Evolutionary conservation across 2,797 vertebrate genomes (phyloP), one percentile per base, ranked within the genome.

Genomic region (Gambelia wislizenii): DNA sequence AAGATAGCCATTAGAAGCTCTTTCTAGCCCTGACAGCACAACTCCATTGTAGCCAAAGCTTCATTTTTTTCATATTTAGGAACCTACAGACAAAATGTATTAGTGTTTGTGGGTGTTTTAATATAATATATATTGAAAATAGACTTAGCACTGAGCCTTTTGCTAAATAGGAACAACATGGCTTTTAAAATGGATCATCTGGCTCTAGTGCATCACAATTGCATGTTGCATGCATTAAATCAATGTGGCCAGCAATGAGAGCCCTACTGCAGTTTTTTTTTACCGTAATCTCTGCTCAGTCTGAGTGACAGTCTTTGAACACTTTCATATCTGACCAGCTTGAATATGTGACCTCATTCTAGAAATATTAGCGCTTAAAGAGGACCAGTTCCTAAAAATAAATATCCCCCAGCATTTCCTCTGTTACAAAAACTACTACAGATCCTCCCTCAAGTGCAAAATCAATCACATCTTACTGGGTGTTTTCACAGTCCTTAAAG

Each of bases 351-450:
- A 95, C 95, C 93, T 95, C 88, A 44, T 96, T 96, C 96, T 94
- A 96, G 93, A 96, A 96, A 96, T 96, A 95, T 92, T 93, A 93
- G 91, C 89, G 78, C 93, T 94, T 36, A 72, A 92, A 93, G 91
- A 92, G 90, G 89, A 92, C 93, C 85, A 89, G 93, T 89, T 94
- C 91, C 95, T 96, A 95, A 94, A 89, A 95, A 94, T 94, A 95
- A 93, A 93, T 94, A 84, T 84, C 25, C 91, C 86, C 84, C 91
- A 92, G 92, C 61, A 84, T 91, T 92, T 80, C 36, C 47, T 90
- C 77, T 75, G 85, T 90, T 91, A 87, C 91, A 95, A 75, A 89
- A 52, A 87, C 86, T 93, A 90, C 91, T 74, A 76, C 91, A 91
- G 88, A 85, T 89, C 82, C 92, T 88, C 84, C 88, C 87, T 93